These are phyloP conservation scores for Malthinus seriepunctatus DNA, from an alignment of 2,888 invertebrate species.

Conservation along the genomic window DNA sequence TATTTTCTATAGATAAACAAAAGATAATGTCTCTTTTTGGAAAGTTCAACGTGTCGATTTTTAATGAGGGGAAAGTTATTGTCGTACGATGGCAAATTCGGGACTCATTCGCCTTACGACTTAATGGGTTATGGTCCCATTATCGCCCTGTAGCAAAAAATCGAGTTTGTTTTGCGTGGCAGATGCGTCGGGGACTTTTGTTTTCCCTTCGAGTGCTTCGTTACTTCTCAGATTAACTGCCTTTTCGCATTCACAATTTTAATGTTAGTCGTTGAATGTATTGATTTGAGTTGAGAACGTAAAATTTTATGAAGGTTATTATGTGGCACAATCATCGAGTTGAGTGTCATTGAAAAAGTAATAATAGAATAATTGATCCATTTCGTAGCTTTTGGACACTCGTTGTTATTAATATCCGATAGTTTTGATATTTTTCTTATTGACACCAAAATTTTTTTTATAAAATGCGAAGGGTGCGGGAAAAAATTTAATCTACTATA, in stretches of 20 bases:
- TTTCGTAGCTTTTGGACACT: constrained; percentile 46
- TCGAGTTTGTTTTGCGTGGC: constrained; percentile 31
- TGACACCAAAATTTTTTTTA: neutral
- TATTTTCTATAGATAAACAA: constrained; percentile 2
- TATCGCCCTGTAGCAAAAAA: constrained; percentile 35
- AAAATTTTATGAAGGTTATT: constrained; percentile 51
- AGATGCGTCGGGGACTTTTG: constrained; percentile 30
- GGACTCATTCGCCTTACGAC: constrained; percentile 34
- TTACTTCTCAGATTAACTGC: constrained; percentile 42
- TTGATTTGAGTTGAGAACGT: constrained; percentile 48
- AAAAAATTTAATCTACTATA: neutral
- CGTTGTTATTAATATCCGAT: constrained; percentile 32
- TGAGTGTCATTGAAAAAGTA: constrained; percentile 48
- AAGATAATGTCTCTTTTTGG: neutral
- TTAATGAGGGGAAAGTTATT: constrained; percentile 34
- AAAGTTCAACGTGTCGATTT: constrained; percentile 11
- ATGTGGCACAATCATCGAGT: constrained; percentile 49
- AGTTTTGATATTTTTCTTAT: constrained; percentile 3
- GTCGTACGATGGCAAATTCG: constrained; percentile 40
- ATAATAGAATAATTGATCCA: constrained; percentile 50
- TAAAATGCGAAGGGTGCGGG: neutral
- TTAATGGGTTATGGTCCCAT: constrained; percentile 43
- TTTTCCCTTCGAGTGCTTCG: constrained; percentile 34
- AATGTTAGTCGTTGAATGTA: constrained; percentile 43
- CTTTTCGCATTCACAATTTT: constrained; percentile 42